phyloP scores from a whole-genome alignment of 2,113 vertebrate species.

The Varanus salvator region DNA sequence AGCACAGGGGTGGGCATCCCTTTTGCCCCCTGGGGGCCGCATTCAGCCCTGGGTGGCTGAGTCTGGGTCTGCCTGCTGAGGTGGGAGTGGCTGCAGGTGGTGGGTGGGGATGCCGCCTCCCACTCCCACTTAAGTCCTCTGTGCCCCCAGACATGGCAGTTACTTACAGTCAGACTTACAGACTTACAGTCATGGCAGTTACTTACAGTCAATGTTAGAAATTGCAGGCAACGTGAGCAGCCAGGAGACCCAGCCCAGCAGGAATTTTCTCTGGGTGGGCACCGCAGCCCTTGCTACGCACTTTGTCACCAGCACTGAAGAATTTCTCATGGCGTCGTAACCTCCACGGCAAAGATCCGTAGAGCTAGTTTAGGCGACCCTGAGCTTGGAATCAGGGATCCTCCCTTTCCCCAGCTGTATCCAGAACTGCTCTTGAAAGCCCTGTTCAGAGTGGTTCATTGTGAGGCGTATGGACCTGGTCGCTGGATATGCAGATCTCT shows the following conservation, averaged over 20 bases:
- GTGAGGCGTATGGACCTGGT: not conserved
- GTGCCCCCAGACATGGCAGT: not conserved
- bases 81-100: too few species aligned
- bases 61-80: too few species aligned
- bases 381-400: not conserved
- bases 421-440: not conserved
- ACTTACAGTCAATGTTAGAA: not conserved
- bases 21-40: too few species aligned
- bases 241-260: not conserved
- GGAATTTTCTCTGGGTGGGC: not conserved
- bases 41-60: too few species aligned
- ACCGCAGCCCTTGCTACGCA: not conserved
- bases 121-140: too few species aligned
- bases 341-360: not conserved
- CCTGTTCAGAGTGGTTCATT: not conserved
- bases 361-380: too few species aligned
- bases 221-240: too few species aligned
- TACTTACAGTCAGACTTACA: not conserved
- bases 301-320: too few species aligned
- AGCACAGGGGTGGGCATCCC: not conserved
- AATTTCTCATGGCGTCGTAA: too few species aligned
- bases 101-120: too few species aligned
- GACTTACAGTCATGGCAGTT: too few species aligned
- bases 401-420: not conserved
- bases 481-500: not conserved